Conservation (phyloP, 1,140 invertebrate species). For the Drosophila insularis region DNA sequence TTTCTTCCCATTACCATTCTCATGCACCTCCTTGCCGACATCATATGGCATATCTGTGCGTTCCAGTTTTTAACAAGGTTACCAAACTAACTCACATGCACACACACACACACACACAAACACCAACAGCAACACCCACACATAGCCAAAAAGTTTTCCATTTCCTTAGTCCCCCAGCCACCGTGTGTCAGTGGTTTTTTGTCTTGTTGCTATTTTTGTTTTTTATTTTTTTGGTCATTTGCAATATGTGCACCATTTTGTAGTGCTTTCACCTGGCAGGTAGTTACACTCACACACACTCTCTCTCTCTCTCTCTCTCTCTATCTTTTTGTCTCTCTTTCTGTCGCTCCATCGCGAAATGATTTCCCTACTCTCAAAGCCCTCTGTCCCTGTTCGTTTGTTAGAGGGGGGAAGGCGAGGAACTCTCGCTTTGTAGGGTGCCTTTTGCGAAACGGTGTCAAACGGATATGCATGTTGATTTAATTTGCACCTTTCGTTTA, state of each 20-base stretch:
- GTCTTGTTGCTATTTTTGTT: constrained; percentile 40
- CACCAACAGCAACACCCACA: not conserved
- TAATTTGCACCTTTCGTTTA: constrained; percentile 78
- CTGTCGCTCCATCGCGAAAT: constrained; percentile 2
- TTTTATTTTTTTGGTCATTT: constrained; percentile 74
- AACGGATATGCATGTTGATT: constrained; percentile 81
- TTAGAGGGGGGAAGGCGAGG: too few species aligned
- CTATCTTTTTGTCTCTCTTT: not conserved
- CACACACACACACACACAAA: not conserved
- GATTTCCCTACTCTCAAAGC: not conserved
- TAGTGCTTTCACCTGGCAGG: constrained; percentile 16
- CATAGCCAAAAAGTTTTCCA: constrained; percentile 49
- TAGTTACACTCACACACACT: too few species aligned
- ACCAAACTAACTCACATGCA: constrained; percentile 20
- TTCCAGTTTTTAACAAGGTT: constrained; percentile 59
- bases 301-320: not conserved
- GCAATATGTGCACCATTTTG: constrained; percentile 68
- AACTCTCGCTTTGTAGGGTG: constrained; percentile 9
- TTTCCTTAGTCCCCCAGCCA: constrained; percentile 46
- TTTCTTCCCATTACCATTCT: not conserved
- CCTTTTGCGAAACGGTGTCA: constrained; percentile 73
- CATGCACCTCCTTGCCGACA: too few species aligned
- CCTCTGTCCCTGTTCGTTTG: not conserved
- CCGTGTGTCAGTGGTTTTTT: constrained; percentile 12
- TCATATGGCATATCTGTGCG: constrained; percentile 43